phyloP scores from a whole-genome alignment of 2,888 invertebrate genomes.

The Dromius quadrimaculatus region DNA sequence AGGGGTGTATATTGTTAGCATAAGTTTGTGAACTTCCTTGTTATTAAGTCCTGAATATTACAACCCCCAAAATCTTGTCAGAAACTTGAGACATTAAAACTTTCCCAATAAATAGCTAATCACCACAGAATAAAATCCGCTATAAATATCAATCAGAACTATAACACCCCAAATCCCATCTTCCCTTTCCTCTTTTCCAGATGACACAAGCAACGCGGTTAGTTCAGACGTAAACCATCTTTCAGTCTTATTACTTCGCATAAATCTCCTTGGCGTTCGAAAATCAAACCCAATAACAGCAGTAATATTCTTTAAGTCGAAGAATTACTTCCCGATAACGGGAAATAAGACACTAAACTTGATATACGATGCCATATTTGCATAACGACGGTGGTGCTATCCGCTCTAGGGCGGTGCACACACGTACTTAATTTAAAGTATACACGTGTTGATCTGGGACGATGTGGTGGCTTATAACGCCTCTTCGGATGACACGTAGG shows the following conservation, averaged over 20 bases:
- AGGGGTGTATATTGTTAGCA: background rate
- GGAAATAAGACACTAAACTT: slow-evolving; percentile 63
- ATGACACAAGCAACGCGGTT: slow-evolving; percentile 16
- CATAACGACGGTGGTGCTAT: slow-evolving; percentile 38
- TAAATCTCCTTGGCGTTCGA: slow-evolving; percentile 61
- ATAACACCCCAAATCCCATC: slow-evolving; percentile 41
- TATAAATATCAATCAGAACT: slow-evolving; percentile 50
- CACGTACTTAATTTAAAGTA: slow-evolving; percentile 52
- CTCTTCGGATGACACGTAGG: background rate
- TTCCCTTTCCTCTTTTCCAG: slow-evolving; percentile 2
- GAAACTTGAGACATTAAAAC: slow-evolving; percentile 44
- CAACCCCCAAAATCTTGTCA: slow-evolving; percentile 36
- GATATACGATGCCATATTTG: slow-evolving; percentile 59
- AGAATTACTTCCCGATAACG: slow-evolving; percentile 62
- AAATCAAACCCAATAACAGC: slow-evolving; percentile 61
- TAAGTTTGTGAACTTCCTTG: background rate
- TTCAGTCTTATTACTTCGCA: slow-evolving; percentile 60
- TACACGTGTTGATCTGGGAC: slow-evolving; percentile 45
- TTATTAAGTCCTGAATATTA: background rate
- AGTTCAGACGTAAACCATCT: slow-evolving; percentile 47
- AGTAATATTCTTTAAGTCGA: slow-evolving; percentile 59
- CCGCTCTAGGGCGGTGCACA: slow-evolving; percentile 27
- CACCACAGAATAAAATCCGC: slow-evolving; percentile 34
- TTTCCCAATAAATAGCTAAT: slow-evolving; percentile 49
- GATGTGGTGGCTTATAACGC: slow-evolving; percentile 1